phyloP scores from a whole-genome alignment of 2,888 invertebrate species.

The Protonemura montana region DNA sequence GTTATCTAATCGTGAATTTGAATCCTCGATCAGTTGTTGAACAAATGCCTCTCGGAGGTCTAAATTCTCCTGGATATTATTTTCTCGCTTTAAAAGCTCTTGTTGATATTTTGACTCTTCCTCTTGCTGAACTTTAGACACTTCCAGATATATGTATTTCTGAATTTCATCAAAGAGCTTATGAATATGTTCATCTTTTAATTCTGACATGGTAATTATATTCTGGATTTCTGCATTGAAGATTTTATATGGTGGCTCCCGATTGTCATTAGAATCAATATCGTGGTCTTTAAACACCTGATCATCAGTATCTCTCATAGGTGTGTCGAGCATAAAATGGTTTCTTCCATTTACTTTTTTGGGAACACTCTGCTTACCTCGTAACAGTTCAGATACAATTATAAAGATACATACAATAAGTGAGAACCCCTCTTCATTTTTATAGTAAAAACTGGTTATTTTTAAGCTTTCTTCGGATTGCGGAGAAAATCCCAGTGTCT shows the following conservation, averaged over 20 bases:
- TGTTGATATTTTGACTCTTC: conserved; percentile 42
- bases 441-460: conserved; percentile 51
- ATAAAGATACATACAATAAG: conserved; percentile 53
- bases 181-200: conserved; percentile 40
- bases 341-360: conserved; percentile 13
- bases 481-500: conserved; percentile 54
- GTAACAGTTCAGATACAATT: conserved; percentile 32
- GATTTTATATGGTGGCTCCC: background rate
- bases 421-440: conserved; percentile 48
- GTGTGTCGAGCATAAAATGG: background rate
- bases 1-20: conserved; percentile 38
- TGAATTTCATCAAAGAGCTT: conserved; percentile 41
- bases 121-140: conserved; percentile 37
- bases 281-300: background rate
- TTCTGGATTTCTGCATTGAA: conserved; percentile 37
- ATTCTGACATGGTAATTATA: conserved; percentile 28
- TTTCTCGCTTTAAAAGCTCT: conserved; percentile 39
- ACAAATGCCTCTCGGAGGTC: conserved; percentile 33
- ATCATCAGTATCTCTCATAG: background rate
- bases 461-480: conserved; percentile 51
- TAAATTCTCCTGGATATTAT: conserved; percentile 36
- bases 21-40: background rate
- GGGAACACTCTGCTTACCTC: background rate
- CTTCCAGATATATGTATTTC: conserved; percentile 40
- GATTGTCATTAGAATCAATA: conserved; percentile 3